phyloP scores from a whole-genome alignment of 2,113 vertebrate species.

The Pomatorhinus ruficollis region DNA sequence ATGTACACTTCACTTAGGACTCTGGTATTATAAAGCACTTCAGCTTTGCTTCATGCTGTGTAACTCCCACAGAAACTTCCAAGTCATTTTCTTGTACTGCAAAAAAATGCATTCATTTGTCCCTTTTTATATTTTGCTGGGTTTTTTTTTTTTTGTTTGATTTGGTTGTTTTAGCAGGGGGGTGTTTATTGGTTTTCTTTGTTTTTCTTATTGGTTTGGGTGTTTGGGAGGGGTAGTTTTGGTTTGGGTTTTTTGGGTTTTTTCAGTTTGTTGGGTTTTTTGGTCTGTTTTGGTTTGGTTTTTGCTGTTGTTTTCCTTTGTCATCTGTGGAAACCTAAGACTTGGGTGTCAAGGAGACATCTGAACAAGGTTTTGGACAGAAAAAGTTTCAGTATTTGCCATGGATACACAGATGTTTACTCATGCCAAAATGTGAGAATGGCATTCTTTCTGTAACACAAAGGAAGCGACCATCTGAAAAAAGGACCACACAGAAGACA shows the following conservation, averaged over 20 bases:
- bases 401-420: not conserved
- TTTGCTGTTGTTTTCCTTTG: not conserved
- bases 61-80: not conserved
- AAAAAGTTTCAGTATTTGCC: not conserved
- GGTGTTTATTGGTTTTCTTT: fast-evolving
- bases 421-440: not conserved
- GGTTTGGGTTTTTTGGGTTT: not conserved
- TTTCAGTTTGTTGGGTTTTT: not conserved
- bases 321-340: not conserved
- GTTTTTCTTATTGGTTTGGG: not conserved
- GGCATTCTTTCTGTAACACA: not conserved
- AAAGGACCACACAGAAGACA: slow-evolving; percentile 10
- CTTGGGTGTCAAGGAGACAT: not conserved
- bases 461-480: not conserved
- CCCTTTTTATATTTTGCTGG: not conserved
- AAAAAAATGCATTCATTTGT: not conserved
- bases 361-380: not conserved
- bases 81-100: not conserved
- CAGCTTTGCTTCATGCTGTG: not conserved
- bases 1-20: not conserved
- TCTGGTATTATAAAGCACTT: not conserved
- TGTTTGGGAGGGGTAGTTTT: not conserved
- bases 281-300: not conserved
- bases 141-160: not conserved
- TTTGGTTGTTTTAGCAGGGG: not conserved